Percentiles rank a stretch among this genome's conserved stretches.
These are phyloP conservation scores for Ceyx melanurus DNA, from an alignment of 2,113 vertebrate species.

Conservation along the genomic window DNA sequence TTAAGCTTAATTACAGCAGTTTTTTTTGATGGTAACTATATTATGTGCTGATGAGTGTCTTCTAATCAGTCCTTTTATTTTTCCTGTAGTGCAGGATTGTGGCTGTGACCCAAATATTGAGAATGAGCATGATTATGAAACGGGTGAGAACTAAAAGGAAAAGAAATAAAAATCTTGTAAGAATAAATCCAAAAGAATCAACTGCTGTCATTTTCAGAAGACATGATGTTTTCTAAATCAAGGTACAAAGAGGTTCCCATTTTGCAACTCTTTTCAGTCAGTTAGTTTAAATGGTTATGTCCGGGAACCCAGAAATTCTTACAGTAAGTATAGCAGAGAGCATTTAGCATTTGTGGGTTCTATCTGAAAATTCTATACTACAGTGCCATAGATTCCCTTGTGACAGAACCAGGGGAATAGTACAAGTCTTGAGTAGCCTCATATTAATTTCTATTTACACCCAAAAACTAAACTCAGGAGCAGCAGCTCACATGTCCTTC, in stretches of 20 bases:
- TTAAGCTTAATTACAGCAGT: background rate
- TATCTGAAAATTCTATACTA: background rate
- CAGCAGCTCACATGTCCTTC: background rate
- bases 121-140: constrained; percentile 82
- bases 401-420: background rate
- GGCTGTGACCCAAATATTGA: constrained; percentile 89
- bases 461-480: background rate
- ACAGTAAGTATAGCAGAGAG: background rate
- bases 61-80: constrained; percentile 76
- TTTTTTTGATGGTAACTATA: background rate
- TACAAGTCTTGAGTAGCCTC: background rate
- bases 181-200: background rate
- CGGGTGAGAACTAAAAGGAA: constrained; percentile 83
- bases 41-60: background rate
- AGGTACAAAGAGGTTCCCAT: background rate
- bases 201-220: background rate
- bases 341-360: background rate
- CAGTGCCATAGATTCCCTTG: background rate
- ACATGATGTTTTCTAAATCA: background rate
- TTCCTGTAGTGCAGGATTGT: constrained; percentile 84
- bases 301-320: background rate
- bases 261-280: background rate
- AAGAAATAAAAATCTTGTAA: background rate
- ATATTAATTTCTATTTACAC: background rate
- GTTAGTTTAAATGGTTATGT: background rate